phyloP scores from a whole-genome alignment of 2,113 vertebrate species.

The Leiothrix lutea region DNA sequence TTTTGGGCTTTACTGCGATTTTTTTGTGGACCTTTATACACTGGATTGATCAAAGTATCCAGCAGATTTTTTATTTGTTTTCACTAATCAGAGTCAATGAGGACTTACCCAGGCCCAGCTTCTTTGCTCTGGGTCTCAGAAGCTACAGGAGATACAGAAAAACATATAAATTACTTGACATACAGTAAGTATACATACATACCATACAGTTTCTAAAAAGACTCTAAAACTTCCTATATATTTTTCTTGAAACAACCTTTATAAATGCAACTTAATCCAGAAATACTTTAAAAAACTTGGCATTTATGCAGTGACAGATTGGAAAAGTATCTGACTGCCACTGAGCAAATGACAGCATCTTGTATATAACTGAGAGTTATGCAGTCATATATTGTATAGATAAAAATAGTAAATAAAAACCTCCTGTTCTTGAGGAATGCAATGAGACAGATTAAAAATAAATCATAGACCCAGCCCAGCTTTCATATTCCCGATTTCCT shows the following conservation, averaged over 20 bases:
- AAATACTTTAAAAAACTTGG: neutral
- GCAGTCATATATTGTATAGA: neutral
- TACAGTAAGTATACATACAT: too few species aligned
- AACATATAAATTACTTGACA: neutral
- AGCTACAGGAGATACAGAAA: slow-evolving; percentile 73
- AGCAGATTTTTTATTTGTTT: neutral
- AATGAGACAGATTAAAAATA: neutral
- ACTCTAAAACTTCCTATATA: neutral
- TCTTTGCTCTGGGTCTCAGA: slow-evolving; percentile 86
- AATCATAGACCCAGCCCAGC: neutral
- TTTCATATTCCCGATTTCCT: neutral
- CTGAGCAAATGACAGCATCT: neutral
- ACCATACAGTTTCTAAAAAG: neutral
- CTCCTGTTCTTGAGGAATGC: neutral
- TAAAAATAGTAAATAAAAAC: neutral
- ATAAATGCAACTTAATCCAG: neutral
- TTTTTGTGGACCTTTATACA: neutral
- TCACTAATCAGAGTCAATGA: neutral
- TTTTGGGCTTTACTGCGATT: neutral
- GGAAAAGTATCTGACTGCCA: neutral
- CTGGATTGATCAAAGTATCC: neutral
- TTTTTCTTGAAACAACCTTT: neutral
- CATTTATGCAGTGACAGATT: neutral
- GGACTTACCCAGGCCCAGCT: slow-evolving; percentile 91
- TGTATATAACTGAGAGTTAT: neutral